phyloP scores from a whole-genome alignment of 2,797 vertebrate species.

The Chrysocyon brachyurus region DNA sequence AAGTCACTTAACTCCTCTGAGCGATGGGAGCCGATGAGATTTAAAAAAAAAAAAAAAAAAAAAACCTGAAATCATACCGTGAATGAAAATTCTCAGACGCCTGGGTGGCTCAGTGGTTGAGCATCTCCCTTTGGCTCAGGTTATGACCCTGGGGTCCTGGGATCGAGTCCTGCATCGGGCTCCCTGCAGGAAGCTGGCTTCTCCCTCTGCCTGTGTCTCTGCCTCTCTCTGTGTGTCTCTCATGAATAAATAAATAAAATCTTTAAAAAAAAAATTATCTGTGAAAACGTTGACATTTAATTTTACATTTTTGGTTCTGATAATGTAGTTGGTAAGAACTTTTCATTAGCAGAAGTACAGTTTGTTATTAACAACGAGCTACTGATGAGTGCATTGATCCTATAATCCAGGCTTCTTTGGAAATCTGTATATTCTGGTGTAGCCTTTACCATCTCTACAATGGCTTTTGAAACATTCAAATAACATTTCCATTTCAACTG shows the following conservation, averaged over 20 bases:
- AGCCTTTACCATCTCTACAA: neutral
- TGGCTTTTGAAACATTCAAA: neutral
- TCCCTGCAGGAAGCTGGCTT: too few relatives aligned
- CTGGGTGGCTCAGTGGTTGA: too few relatives aligned
- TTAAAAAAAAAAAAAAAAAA: neutral
- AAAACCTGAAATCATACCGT: neutral
- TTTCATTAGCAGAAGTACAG: neutral
- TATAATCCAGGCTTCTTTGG: neutral
- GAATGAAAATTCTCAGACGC: neutral
- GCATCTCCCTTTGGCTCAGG: too few relatives aligned
- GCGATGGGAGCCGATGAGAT: neutral
- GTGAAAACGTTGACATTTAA: neutral
- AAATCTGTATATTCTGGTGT: neutral
- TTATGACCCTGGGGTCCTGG: too few relatives aligned
- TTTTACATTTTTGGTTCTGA: neutral
- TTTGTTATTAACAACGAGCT: neutral
- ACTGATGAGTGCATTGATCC: neutral
- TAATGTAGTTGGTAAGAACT: neutral
- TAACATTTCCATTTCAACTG: neutral
- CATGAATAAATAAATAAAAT: too few relatives aligned
- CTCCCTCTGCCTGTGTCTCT: too few relatives aligned
- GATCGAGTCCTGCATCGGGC: too few relatives aligned
- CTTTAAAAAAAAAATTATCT: neutral
- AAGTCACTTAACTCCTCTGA: constrained; percentile 21
- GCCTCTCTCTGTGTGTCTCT: too few relatives aligned